phyloP scores from a whole-genome alignment of 2,797 vertebrate species.

The Hypotaenidia okinawae region DNA sequence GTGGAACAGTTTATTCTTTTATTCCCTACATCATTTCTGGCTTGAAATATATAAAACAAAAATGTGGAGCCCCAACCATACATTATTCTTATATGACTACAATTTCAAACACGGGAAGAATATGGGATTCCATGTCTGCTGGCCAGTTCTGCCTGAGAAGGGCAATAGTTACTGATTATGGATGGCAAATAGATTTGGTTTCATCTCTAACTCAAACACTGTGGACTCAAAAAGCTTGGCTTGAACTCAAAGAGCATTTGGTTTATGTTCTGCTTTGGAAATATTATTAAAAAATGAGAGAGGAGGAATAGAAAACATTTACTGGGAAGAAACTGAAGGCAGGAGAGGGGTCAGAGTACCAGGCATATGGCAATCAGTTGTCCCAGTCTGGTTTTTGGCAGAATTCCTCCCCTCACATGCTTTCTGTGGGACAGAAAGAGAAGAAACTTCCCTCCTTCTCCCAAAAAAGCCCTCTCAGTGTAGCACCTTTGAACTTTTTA shows the following conservation, averaged over 20 bases:
- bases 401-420: not conserved
- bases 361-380: not conserved
- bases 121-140: not conserved
- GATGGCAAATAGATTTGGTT: constrained; percentile 44
- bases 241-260: constrained; percentile 50
- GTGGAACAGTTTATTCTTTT: not conserved
- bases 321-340: not conserved
- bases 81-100: not conserved
- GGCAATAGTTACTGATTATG: constrained; percentile 5
- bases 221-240: constrained; percentile 50
- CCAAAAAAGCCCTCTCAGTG: not conserved
- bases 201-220: constrained; percentile 31
- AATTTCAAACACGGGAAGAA: not conserved
- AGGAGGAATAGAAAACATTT: constrained; percentile 40
- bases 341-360: constrained; percentile 2
- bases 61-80: not conserved
- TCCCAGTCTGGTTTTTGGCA: not conserved
- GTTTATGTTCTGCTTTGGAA: constrained; percentile 56
- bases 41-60: not conserved
- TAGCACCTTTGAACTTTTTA: not conserved
- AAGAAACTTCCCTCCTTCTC: not conserved
- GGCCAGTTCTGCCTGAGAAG: not conserved
- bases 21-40: not conserved
- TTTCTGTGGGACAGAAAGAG: not conserved
- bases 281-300: constrained; percentile 47